Evolutionary conservation across 2,113 vertebrate genomes (phyloP).

Genomic region (Natator depressus): DNA sequence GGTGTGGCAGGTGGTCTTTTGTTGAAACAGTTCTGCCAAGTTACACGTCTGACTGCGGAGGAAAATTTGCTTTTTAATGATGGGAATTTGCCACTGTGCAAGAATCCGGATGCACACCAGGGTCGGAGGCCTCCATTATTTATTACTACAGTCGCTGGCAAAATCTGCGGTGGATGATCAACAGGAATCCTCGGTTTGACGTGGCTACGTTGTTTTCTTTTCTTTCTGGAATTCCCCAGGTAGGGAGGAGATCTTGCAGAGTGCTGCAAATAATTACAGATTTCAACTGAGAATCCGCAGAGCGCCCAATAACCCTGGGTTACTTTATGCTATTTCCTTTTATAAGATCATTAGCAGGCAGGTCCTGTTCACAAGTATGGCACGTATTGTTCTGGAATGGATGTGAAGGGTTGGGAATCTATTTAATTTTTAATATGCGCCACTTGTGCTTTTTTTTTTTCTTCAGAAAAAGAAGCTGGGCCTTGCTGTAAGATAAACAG

Average conservation of each 20-base stretch:
- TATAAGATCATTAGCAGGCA: neutral
- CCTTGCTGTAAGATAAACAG: neutral
- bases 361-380: neutral
- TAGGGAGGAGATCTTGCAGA: neutral
- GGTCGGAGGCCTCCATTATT: neutral
- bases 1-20: neutral
- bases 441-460: neutral
- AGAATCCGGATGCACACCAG: neutral
- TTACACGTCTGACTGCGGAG: neutral
- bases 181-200: neutral
- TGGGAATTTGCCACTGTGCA: neutral
- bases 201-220: neutral
- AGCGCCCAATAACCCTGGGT: neutral
- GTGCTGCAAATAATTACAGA: rapidly evolving
- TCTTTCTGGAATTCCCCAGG: neutral
- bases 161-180: neutral
- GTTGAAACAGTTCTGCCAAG: neutral
- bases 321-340: neutral
- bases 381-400: neutral
- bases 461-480: neutral
- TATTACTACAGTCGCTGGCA: neutral
- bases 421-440: neutral
- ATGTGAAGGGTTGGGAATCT: neutral
- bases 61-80: neutral
- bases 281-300: neutral